phyloP scores from a whole-genome alignment of 1,140 invertebrate species.

The Rhagoletis pomonella region DNA sequence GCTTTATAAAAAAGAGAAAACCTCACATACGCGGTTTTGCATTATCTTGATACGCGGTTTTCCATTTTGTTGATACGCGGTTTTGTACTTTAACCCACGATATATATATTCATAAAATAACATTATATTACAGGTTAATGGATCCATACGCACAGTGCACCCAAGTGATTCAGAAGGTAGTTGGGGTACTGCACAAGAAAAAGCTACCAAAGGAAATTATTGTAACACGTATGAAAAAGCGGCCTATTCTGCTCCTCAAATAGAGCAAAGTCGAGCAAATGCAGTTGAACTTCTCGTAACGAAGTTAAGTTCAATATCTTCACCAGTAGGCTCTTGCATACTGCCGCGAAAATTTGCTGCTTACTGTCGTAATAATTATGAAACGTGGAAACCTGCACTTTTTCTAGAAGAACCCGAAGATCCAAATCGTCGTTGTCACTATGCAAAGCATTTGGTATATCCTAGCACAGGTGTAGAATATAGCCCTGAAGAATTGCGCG shows the following conservation, averaged over 20 bases:
- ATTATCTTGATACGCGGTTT: too few species aligned
- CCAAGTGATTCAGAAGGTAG: background rate
- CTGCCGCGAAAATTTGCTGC: constrained; percentile 68
- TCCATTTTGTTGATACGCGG: too few species aligned
- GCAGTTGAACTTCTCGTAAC: background rate
- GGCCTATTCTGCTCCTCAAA: background rate
- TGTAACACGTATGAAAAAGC: background rate
- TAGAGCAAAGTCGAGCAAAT: background rate
- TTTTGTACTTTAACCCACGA: too few species aligned
- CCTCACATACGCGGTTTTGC: too few species aligned
- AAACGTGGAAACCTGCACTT: constrained; percentile 71
- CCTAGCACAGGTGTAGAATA: constrained; percentile 68
- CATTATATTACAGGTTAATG: background rate
- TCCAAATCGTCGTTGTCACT: constrained; percentile 68
- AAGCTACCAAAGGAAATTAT: background rate
- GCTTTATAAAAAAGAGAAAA: too few species aligned
- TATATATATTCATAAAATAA: too few species aligned
- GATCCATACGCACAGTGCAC: background rate
- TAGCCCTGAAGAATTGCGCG: constrained; percentile 70
- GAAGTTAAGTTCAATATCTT: background rate
- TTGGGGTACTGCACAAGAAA: too few species aligned
- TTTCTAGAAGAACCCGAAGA: constrained; percentile 72
- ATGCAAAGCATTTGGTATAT: constrained; percentile 70
- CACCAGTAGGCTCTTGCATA: background rate
- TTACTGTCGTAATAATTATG: constrained; percentile 70